Conservation (phyloP, 1,140 invertebrate genomes). For the Scylla paramamosain region DNA sequence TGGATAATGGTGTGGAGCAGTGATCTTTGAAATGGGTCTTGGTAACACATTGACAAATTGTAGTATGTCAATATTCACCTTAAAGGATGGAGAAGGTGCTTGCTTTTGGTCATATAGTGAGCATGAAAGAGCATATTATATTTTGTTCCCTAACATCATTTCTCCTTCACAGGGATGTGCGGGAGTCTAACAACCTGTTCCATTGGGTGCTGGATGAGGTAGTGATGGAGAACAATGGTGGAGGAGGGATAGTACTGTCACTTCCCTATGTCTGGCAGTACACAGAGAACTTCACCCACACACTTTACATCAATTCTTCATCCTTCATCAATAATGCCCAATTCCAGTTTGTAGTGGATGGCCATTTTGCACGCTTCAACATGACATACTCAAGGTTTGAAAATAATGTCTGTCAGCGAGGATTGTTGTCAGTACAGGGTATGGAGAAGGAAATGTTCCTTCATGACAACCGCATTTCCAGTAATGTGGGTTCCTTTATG, state of each 20-base stretch:
- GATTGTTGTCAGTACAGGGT: constrained; percentile 92
- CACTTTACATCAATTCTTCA: constrained; percentile 91
- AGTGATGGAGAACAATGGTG: constrained; percentile 90
- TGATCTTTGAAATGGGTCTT: not conserved
- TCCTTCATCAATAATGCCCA: constrained; percentile 92
- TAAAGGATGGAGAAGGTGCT: no score
- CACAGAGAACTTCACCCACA: constrained; percentile 96
- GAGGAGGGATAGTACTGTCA: constrained; percentile 90
- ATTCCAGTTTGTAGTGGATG: constrained; percentile 91
- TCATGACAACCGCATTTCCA: constrained; percentile 87
- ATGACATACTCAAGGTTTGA: constrained; percentile 92
- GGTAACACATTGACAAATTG: no score
- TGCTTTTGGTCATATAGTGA: no score
- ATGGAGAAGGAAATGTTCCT: constrained; percentile 97
- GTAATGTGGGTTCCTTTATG: constrained; percentile 92
- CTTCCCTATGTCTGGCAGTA: constrained; percentile 97
- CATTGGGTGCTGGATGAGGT: constrained; percentile 95
- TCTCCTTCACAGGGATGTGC: constrained; percentile 86
- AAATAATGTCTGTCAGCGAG: constrained; percentile 90
- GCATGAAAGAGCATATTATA: no score
- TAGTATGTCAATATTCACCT: no score
- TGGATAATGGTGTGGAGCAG: not conserved
- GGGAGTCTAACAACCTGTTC: constrained; percentile 95
- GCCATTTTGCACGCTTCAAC: constrained; percentile 89
- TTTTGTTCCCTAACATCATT: not conserved